Evolutionary conservation across 2,888 invertebrate genomes (phyloP).

Genomic region (Orthosia gracilis): DNA sequence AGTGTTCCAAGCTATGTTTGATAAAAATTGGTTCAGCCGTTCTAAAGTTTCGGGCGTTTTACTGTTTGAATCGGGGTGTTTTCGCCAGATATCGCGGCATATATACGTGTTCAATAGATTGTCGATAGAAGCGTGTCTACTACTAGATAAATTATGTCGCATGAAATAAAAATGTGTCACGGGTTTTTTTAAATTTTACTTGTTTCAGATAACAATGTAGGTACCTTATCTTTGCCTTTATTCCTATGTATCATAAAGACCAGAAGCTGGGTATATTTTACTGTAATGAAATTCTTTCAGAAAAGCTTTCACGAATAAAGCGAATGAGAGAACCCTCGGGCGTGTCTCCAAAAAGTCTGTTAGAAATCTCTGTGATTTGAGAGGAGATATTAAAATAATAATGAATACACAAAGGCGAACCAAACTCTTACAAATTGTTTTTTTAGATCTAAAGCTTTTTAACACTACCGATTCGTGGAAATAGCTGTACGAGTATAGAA

Average conservation of each 20-base stretch:
- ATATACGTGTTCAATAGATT: too few species aligned
- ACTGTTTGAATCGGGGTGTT: too few species aligned
- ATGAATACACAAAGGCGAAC: not conserved
- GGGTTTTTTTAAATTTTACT: too few species aligned
- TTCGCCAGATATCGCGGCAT: too few species aligned
- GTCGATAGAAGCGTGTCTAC: too few species aligned
- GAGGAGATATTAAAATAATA: slow-evolving; percentile 3
- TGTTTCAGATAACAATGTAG: not conserved
- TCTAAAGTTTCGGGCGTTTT: too few species aligned
- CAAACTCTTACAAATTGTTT: not conserved
- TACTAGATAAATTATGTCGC: too few species aligned
- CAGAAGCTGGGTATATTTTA: slow-evolving; percentile 1
- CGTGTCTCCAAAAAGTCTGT: not conserved
- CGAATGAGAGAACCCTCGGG: not conserved
- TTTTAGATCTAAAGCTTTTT: not conserved
- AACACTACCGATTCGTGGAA: not conserved
- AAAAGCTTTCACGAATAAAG: not conserved
- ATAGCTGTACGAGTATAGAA: not conserved
- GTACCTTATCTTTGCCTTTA: not conserved
- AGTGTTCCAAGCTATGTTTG: too few species aligned
- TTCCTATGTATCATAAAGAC: not conserved
- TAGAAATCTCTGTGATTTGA: not conserved
- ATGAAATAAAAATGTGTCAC: too few species aligned
- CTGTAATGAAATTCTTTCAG: not conserved
- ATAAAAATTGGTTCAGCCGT: too few species aligned